Evolutionary conservation across 2,797 vertebrate genomes (phyloP).

Genomic region (Eidolon dupreanum): DNA sequence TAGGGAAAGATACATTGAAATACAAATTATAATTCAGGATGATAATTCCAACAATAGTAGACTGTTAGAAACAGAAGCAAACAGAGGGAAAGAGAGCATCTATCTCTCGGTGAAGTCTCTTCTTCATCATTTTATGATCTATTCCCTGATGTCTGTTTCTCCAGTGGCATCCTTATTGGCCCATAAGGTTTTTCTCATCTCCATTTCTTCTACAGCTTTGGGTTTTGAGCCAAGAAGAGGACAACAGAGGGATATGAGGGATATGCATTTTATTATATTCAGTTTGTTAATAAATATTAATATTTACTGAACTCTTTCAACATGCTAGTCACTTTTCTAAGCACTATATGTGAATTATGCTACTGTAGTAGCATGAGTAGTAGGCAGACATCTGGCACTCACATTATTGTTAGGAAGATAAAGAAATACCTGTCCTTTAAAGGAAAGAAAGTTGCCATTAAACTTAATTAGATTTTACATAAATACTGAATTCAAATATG

Average conservation of each 20-base stretch:
- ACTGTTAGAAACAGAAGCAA: background rate
- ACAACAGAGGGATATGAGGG: background rate
- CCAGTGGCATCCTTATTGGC: background rate
- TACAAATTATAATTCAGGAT: background rate
- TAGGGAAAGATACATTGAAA: background rate
- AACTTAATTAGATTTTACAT: slow-evolving; percentile 18
- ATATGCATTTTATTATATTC: background rate
- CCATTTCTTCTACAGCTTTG: background rate
- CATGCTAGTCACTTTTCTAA: background rate
- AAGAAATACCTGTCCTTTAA: background rate
- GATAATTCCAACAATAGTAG: background rate
- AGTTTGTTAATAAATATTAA: background rate
- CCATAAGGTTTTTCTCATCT: background rate
- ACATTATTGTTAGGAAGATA: background rate
- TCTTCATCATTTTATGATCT: background rate
- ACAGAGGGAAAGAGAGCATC: background rate
- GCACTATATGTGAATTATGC: background rate
- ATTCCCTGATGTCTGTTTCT: background rate
- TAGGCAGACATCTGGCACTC: background rate
- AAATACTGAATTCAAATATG: background rate
- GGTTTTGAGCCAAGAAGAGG: background rate
- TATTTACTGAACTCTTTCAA: background rate
- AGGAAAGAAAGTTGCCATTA: background rate
- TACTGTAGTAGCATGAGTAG: background rate
- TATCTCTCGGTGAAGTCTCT: background rate